Percentiles rank a stretch among this genome's conserved stretches.
Conservation (phyloP, 2,888 invertebrate genomes). For the Pediacus dermestoides region DNA sequence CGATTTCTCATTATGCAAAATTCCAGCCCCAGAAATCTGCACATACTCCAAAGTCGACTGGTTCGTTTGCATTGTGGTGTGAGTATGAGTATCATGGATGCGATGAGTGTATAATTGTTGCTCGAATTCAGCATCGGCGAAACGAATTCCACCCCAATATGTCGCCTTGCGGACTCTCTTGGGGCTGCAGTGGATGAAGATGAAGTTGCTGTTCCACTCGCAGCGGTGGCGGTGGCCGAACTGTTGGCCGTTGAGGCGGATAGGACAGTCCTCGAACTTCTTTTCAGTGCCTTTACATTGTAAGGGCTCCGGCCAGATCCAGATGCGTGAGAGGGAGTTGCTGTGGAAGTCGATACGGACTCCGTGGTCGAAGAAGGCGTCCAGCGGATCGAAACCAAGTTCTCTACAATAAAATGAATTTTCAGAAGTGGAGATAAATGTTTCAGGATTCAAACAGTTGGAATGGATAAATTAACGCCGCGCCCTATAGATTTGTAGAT, state of each 20-base stretch:
- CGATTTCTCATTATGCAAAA: constrained; percentile 91
- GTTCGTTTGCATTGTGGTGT: constrained; percentile 63
- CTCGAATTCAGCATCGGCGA: constrained; percentile 86
- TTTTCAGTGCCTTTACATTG: constrained; percentile 77
- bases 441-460: too few relatives aligned
- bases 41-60: constrained; percentile 78
- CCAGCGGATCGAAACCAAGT: constrained; percentile 83
- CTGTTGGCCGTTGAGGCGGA: constrained; percentile 84
- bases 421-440: too few relatives aligned
- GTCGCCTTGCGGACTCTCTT: constrained; percentile 63
- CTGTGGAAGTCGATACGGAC: constrained; percentile 85
- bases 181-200: constrained; percentile 87
- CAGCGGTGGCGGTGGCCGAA: constrained; percentile 83
- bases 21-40: constrained; percentile 88
- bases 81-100: constrained; percentile 77
- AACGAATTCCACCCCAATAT: constrained; percentile 96
- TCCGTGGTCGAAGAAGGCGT: constrained; percentile 84
- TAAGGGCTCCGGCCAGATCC: constrained; percentile 93
- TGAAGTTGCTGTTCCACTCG: constrained; percentile 85
- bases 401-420: too few relatives aligned
- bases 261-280: constrained; percentile 77
- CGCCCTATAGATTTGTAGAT: too few relatives aligned
- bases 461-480: too few relatives aligned
- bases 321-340: constrained; percentile 79
- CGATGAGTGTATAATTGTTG: constrained; percentile 77